These are phyloP conservation scores for Eilema depressum DNA, from an alignment of 2,888 invertebrate species.

Conservation along the genomic window DNA sequence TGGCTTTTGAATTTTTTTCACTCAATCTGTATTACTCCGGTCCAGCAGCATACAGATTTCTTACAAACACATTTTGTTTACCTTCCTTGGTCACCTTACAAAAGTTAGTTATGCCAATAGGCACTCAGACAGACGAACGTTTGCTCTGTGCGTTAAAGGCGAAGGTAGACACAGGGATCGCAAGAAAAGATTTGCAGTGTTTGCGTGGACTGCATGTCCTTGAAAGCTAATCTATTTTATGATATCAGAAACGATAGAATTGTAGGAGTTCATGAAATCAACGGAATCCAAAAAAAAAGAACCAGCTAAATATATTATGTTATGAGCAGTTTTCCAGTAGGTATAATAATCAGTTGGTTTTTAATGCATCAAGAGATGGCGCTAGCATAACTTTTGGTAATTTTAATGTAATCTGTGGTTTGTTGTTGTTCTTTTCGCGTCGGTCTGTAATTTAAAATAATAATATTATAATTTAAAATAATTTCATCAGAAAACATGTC, in stretches of 20 bases:
- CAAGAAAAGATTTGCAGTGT: conserved; percentile 43
- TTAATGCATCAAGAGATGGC: no score
- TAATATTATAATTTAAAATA: no score
- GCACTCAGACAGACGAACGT: conserved; percentile 16
- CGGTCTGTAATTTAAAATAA: no score
- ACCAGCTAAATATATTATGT: conserved; percentile 31
- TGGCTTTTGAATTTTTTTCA: conserved; percentile 37
- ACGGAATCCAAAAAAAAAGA: conserved; percentile 36
- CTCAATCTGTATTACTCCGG: conserved; percentile 37
- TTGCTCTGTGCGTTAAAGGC: conserved; percentile 27
- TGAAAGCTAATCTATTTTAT: conserved; percentile 39
- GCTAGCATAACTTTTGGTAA: no score
- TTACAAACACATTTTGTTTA: conserved; percentile 32
- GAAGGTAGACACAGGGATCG: conserved; percentile 36
- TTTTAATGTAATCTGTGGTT: no score
- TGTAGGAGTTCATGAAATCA: conserved; percentile 39
- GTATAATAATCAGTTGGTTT: no score
- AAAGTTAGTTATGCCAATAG: conserved; percentile 34
- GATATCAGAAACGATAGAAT: conserved; percentile 37
- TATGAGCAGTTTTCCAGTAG: no score
- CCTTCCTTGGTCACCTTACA: conserved; percentile 31
- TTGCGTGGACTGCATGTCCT: conserved; percentile 25
- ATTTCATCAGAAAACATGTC: no score
- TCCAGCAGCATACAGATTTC: conserved; percentile 32
- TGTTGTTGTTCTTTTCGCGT: no score